phyloP scores from a whole-genome alignment of 2,888 invertebrate species.

The Macrosoma leucophasiata region DNA sequence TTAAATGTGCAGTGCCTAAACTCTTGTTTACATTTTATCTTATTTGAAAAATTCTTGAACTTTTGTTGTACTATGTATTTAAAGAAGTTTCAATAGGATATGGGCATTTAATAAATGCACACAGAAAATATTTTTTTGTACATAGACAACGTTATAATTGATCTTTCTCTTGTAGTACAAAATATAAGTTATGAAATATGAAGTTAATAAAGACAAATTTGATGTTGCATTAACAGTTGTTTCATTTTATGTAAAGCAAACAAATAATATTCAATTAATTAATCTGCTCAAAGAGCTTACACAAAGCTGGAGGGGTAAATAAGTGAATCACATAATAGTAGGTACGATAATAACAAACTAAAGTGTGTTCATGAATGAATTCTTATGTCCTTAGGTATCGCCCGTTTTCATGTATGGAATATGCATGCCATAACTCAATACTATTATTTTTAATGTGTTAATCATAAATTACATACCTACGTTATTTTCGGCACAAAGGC shows the following conservation, averaged over 20 bases:
- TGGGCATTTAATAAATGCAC: conserved; percentile 36
- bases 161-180: conserved; percentile 71
- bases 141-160: conserved; percentile 43
- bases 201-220: conserved; percentile 71
- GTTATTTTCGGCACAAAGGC: too few relatives aligned
- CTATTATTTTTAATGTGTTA: too few relatives aligned
- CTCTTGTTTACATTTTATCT: conserved; percentile 63
- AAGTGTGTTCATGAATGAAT: too few relatives aligned
- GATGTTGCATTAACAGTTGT: conserved; percentile 50
- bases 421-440: too few relatives aligned
- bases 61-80: conserved; percentile 23
- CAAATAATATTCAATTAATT: not conserved
- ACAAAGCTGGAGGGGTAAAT: too few relatives aligned
- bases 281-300: too few relatives aligned
- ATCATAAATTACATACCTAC: too few relatives aligned
- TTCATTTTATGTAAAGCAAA: conserved; percentile 13
- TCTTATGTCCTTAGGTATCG: too few relatives aligned
- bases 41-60: conserved; percentile 38
- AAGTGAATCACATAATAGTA: too few relatives aligned
- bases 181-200: conserved; percentile 61
- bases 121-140: conserved; percentile 55
- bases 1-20: conserved; percentile 72
- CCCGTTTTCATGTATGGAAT: too few relatives aligned
- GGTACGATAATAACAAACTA: too few relatives aligned
- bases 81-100: conserved; percentile 21